Evolutionary conservation across 2,888 invertebrate genomes (phyloP).

Genomic region (Leucoptera coffeella): DNA sequence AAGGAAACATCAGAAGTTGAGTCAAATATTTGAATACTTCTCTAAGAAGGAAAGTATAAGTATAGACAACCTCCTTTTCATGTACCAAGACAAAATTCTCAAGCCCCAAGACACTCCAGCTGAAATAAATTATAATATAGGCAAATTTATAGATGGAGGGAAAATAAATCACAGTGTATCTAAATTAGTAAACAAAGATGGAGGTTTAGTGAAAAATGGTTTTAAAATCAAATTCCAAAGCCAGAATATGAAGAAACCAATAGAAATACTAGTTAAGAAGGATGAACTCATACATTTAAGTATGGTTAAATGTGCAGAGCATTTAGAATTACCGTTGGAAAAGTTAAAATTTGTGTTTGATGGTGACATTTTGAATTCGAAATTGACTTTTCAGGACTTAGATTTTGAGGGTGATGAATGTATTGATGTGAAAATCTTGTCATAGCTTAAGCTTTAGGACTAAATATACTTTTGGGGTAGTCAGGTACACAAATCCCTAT

Average conservation of each 20-base stretch:
- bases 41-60: slow-evolving; percentile 19
- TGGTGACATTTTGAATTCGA: slow-evolving; percentile 37
- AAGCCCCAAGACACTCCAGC: slow-evolving; percentile 32
- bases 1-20: slow-evolving; percentile 27
- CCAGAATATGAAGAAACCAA: slow-evolving; percentile 28
- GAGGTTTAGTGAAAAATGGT: slow-evolving; percentile 10
- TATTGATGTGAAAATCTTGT: slow-evolving; percentile 38
- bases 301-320: slow-evolving; percentile 40
- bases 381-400: slow-evolving; percentile 23
- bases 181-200: slow-evolving; percentile 9
- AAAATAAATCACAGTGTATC: slow-evolving; percentile 12
- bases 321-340: slow-evolving; percentile 22
- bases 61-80: slow-evolving; percentile 24
- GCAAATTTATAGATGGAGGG: slow-evolving; percentile 40
- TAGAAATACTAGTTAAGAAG: slow-evolving; percentile 14
- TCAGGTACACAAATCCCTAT: slow-evolving; percentile 1
- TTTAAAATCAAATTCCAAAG: slow-evolving; percentile 37
- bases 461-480: too few relatives aligned
- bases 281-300: slow-evolving; percentile 24
- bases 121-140: slow-evolving; percentile 27
- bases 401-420: slow-evolving; percentile 50
- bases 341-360: slow-evolving; percentile 46
- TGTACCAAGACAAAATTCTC: slow-evolving; percentile 26
- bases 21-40: slow-evolving; percentile 29
- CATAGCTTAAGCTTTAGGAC: too few relatives aligned